Conservation (phyloP, 2,888 invertebrate genomes). For the Amaurobius ferox region DNA sequence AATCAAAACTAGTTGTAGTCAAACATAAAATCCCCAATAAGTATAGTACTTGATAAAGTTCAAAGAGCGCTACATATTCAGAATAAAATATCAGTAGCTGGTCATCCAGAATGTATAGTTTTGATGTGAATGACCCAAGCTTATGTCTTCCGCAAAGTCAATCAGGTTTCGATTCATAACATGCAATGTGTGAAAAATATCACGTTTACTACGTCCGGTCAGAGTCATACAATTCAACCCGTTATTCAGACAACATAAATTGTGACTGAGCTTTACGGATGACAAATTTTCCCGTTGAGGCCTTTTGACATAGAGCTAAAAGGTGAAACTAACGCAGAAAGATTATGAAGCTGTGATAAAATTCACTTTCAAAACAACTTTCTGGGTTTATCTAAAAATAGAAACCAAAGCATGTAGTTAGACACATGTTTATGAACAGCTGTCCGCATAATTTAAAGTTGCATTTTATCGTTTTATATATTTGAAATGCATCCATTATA, state of each 20-base stretch:
- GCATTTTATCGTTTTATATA: neutral
- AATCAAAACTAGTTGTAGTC: too few species aligned
- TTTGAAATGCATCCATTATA: neutral
- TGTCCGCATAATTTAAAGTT: too few species aligned
- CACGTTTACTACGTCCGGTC: constrained; percentile 23
- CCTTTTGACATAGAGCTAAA: neutral
- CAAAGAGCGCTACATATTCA: too few species aligned
- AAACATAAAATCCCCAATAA: too few species aligned
- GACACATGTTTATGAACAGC: too few species aligned
- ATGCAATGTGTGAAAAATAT: constrained; percentile 4
- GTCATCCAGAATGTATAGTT: neutral
- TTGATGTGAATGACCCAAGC: constrained; percentile 53
- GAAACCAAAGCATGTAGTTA: too few species aligned
- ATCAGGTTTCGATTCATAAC: neutral
- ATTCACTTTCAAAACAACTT: neutral
- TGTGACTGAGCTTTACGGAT: neutral
- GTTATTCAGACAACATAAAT: neutral
- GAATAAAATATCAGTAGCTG: too few species aligned
- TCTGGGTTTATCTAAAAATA: too few species aligned
- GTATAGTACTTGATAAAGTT: too few species aligned
- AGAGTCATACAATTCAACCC: neutral
- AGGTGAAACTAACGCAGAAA: neutral
- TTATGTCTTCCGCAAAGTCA: constrained; percentile 43
- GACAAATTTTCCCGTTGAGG: neutral
- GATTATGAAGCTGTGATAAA: neutral